phyloP scores from a whole-genome alignment of 2,888 invertebrate species.

The Lepetodrilus schrolli region DNA sequence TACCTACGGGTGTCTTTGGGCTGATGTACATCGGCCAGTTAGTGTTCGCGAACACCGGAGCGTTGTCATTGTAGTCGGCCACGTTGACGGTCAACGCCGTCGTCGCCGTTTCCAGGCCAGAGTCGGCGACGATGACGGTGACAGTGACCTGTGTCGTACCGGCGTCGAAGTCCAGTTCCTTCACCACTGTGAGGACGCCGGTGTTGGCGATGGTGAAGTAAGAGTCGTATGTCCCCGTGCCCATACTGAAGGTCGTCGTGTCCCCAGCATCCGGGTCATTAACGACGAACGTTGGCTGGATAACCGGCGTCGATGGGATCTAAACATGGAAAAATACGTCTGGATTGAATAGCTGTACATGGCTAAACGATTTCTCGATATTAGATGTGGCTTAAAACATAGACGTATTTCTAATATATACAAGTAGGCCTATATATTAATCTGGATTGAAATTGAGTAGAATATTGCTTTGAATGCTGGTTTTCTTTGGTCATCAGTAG shows the following conservation, averaged over 20 bases:
- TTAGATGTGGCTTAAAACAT: too few species aligned
- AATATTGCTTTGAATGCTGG: too few species aligned
- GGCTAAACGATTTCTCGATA: too few species aligned
- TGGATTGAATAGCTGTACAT: too few species aligned
- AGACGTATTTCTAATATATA: too few species aligned
- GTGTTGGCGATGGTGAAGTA: conserved; percentile 41
- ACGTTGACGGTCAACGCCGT: conserved; percentile 30
- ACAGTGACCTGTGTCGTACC: conserved; percentile 32
- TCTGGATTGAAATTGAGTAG: too few species aligned
- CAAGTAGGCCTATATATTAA: too few species aligned
- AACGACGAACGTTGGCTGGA: conserved; percentile 1
- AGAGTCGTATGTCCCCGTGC: neutral
- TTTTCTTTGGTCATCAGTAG: too few species aligned
- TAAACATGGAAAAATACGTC: too few species aligned
- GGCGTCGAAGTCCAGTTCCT: conserved; percentile 44
- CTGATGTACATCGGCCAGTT: neutral
- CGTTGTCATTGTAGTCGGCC: conserved; percentile 41
- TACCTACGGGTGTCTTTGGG: neutral
- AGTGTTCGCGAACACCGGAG: conserved; percentile 20
- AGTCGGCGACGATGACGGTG: conserved; percentile 29
- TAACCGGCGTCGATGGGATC: neutral
- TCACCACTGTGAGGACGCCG: conserved; percentile 41
- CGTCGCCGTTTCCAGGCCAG: neutral
- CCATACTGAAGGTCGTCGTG: neutral
- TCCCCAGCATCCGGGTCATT: neutral